Base-by-base conservation (phyloP, 2,888 invertebrate species). In the Bembecia ichneumoniformis region DNA sequence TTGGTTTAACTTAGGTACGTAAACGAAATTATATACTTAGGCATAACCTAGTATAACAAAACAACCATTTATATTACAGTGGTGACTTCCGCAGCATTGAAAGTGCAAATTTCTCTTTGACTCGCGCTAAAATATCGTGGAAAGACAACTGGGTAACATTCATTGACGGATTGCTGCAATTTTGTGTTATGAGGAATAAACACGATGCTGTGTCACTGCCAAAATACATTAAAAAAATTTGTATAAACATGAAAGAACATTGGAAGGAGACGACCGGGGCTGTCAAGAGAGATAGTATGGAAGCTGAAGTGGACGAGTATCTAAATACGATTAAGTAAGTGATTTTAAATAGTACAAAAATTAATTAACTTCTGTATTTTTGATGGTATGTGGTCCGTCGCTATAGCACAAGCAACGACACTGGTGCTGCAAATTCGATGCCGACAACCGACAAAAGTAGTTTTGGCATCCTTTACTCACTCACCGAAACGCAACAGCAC, bases 121-220 rank as follows among this genome's bases (percentile, higher is more conserved):
- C 66, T 0, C 59, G 66, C 43, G 88, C 82, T 16, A 54, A 70
- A 46, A 57, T 90, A 3, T 63, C 71, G 36, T 95, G 94, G 94
- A 84, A 88, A 15, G 89, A 90, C 49, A 93, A 94, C 68, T 96
- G 96, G 95, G 90, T 93, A 0, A 90, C 93, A 2, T 92, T 94
- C 59, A 84, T 96, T 60, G 96, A 96, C 71, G 92, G 92, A 0
- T 90, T 96, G 88, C 74, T 96, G 11, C 96, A 96, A 77, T 88
- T 94, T 51, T 87, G 90, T 48, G 86, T 92, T n/a, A 64, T 94
- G n/a, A 88, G 89, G 28, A 79, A 89, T 46, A 80, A 89, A 11
- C 81, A 90, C 1, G 88, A 91, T 47, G 84, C 89, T 1, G 78
- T 93, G 0, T 82, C 90, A 46, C 79, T 93, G 13, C 93, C 93